Percentiles rank a stretch among this genome's conserved stretches.
These are phyloP conservation scores for Cepaea nemoralis DNA, from an alignment of 1,140 invertebrate genomes.

Conservation along the genomic window DNA sequence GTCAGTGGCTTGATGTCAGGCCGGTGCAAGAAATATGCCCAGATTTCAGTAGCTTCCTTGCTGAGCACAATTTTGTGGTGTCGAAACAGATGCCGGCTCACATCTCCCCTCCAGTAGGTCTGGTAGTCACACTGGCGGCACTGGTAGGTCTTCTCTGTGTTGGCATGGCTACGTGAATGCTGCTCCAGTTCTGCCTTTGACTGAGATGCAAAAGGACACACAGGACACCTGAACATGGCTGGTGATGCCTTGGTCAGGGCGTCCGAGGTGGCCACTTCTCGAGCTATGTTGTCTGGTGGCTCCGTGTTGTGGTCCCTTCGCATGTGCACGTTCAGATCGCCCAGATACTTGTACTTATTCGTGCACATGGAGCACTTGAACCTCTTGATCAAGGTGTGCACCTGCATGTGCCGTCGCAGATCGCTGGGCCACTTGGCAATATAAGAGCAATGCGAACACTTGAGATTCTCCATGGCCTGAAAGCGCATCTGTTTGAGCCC, in stretches of 20 bases:
- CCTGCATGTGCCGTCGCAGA: conserved; percentile 79
- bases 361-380: conserved; percentile 70
- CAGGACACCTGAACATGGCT: conserved; percentile 62
- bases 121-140: conserved; percentile 69
- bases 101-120: conserved; percentile 72
- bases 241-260: conserved; percentile 60
- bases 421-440: conserved; percentile 88
- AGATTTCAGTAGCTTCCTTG: conserved; percentile 25
- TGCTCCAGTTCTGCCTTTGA: conserved; percentile 66
- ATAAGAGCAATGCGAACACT: conserved; percentile 82
- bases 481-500: conserved; percentile 28
- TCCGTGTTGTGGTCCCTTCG: conserved; percentile 64
- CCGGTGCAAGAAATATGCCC: conserved; percentile 29
- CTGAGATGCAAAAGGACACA: conserved; percentile 59
- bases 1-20: conserved; percentile 32
- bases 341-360: conserved; percentile 72
- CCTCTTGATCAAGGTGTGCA: conserved; percentile 75
- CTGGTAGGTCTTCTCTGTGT: conserved; percentile 66
- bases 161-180: conserved; percentile 60
- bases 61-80: conserved; percentile 60
- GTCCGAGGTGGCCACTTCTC: conserved; percentile 7
- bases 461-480: conserved; percentile 43
- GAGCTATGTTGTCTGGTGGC: conserved; percentile 42
- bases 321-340: conserved; percentile 70
- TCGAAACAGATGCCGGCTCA: conserved; percentile 71